A percentile compares a stretch with the other conserved stretches of the same genome.
Conservation (phyloP, 2,888 invertebrate species). For the Acleris literana region DNA sequence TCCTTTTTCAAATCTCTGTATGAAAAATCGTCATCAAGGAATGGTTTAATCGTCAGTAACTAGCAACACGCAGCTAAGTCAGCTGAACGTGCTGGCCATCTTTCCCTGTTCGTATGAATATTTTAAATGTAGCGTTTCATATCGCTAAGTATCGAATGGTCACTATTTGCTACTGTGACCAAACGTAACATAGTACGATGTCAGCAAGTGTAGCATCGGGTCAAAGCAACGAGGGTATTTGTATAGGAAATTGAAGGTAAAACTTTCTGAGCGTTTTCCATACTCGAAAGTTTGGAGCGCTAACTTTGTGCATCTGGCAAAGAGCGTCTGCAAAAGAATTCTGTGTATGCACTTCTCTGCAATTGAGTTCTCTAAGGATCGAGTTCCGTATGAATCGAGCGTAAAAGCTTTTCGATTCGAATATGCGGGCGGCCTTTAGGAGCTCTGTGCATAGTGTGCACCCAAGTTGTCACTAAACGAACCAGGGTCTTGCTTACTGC, state of each 20-base stretch:
- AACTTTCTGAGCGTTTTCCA: conserved; percentile 48
- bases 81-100: no score
- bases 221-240: conserved; percentile 44
- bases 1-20: no score
- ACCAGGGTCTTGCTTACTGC: not conserved
- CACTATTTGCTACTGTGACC: no score
- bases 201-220: conserved; percentile 2
- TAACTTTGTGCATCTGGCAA: conserved; percentile 61
- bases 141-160: no score
- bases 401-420: conserved; percentile 54
- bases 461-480: not conserved
- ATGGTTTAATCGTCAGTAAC: no score
- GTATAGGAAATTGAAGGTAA: conserved; percentile 56
- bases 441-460: conserved; percentile 7
- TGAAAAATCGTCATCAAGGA: no score
- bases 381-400: conserved; percentile 60
- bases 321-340: conserved; percentile 60
- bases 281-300: conserved; percentile 51
- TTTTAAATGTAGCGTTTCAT: no score
- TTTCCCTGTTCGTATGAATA: no score
- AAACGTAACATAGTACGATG: no score
- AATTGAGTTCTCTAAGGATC: conserved; percentile 60
- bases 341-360: conserved; percentile 56
- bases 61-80: no score
- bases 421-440: conserved; percentile 57